Percentiles rank a stretch among this genome's conserved stretches.
Conservation (phyloP, 2,888 invertebrate genomes). For the Coleophora deauratella region DNA sequence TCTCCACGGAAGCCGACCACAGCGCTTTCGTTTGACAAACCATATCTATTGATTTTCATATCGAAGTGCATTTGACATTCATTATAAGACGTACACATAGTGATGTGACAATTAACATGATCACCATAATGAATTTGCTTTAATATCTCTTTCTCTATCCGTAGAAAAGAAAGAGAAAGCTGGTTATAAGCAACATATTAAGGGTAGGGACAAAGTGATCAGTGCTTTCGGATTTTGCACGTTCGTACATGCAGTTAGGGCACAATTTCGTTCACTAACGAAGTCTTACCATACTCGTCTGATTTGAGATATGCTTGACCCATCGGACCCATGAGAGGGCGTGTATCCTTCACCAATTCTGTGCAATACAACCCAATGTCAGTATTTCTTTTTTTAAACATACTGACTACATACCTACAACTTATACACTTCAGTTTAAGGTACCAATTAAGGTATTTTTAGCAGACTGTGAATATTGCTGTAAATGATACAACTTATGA, state of each 20-base stretch:
- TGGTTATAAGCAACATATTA: too few species aligned
- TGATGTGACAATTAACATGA: slow-evolving; percentile 14
- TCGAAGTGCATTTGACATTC: too few species aligned
- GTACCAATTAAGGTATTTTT: too few species aligned
- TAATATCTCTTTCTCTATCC: neutral
- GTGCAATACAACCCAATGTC: slow-evolving; percentile 55
- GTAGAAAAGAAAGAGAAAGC: neutral
- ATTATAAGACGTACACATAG: slow-evolving; percentile 24
- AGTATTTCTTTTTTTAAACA: too few species aligned
- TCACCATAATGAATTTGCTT: slow-evolving; percentile 14
- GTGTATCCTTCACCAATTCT: slow-evolving; percentile 83
- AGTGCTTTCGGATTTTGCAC: slow-evolving; percentile 36
- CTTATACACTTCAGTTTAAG: too few species aligned
- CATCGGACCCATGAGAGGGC: slow-evolving; percentile 84
- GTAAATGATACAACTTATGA: too few species aligned
- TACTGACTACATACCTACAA: too few species aligned
- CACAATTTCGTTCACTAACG: slow-evolving; percentile 34
- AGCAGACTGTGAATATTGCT: too few species aligned
- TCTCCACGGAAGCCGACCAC: too few species aligned
- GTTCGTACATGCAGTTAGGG: slow-evolving; percentile 59
- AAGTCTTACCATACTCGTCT: slow-evolving; percentile 86
- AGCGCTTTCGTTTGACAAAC: too few species aligned
- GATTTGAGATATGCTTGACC: slow-evolving; percentile 89
- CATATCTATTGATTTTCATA: too few species aligned
- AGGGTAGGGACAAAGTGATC: neutral